Conservation (phyloP, 2,113 vertebrate genomes). For the Cynoglossus semilaevis region DNA sequence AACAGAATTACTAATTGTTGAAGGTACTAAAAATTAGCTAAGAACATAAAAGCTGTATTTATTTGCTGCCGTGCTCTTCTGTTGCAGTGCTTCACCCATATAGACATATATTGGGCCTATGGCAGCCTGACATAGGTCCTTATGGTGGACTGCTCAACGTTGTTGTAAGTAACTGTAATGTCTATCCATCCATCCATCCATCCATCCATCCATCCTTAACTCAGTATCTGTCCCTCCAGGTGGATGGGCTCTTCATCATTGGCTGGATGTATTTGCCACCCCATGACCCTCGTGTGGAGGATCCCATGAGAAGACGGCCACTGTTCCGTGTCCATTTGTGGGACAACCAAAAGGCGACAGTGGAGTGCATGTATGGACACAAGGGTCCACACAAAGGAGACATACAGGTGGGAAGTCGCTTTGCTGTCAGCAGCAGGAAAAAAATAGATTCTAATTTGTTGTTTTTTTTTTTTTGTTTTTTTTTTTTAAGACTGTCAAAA, state of each 20-base stretch:
- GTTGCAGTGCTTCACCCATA: constrained; percentile 90
- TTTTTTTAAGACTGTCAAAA: constrained; percentile 86
- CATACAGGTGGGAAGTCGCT: constrained; percentile 82
- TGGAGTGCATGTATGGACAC: constrained; percentile 98
- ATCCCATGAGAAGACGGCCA: constrained; percentile 93
- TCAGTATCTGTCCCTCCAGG: constrained; percentile 68
- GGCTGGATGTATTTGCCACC: constrained; percentile 99
- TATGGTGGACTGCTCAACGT: constrained; percentile 98
- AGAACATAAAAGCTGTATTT: no score
- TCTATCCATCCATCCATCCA: no score
- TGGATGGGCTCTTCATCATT: constrained; percentile 93
- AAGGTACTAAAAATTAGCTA: no score
- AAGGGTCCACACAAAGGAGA: constrained; percentile 95
- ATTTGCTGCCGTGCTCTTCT: constrained; percentile 56
- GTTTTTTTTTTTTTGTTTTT: constrained; percentile 7
- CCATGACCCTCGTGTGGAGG: constrained; percentile 93
- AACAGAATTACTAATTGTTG: no score
- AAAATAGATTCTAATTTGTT: constrained; percentile 24
- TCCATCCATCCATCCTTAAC: no score
- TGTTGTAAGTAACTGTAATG: constrained; percentile 81
- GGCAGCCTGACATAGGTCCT: constrained; percentile 97
- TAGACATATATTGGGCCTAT: constrained; percentile 92
- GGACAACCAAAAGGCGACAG: constrained; percentile 86
- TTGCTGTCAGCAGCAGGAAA: not conserved
- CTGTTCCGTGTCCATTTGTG: constrained; percentile 92